phyloP scores from a whole-genome alignment of 2,113 vertebrate genomes.

The Etia nguti region DNA sequence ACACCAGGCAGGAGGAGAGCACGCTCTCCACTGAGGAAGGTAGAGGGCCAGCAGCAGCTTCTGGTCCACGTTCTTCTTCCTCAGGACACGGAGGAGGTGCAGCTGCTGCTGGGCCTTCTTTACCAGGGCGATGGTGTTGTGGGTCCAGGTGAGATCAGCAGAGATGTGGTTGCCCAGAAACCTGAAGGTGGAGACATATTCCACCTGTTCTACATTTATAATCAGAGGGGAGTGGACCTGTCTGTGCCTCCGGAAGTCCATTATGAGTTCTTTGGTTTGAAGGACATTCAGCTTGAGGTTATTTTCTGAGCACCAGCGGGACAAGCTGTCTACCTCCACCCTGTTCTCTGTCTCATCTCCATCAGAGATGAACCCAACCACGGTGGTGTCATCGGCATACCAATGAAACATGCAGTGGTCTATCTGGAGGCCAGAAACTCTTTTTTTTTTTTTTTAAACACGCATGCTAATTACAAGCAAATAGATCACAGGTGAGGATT shows the following conservation, averaged over 20 bases:
- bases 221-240: neutral
- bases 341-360: neutral
- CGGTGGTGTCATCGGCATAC: neutral
- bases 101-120: neutral
- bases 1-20: neutral
- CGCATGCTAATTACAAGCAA: too few species aligned
- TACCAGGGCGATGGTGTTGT: neutral
- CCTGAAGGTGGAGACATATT: neutral
- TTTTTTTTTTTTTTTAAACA: too few species aligned
- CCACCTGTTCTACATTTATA: rapidly evolving
- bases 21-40: neutral
- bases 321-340: neutral
- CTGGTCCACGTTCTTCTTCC: neutral
- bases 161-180: neutral
- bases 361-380: neutral
- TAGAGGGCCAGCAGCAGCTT: neutral
- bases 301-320: rapidly evolving
- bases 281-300: neutral
- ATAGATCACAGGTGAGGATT: too few species aligned
- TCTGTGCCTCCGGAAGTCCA: neutral
- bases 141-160: neutral
- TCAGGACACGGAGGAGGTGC: neutral
- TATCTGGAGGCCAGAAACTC: too few species aligned
- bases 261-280: neutral
- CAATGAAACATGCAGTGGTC: too few species aligned